Percentiles rank a stretch among this genome's conserved stretches.
Conservation (phyloP, 2,888 invertebrate genomes). For the Elaeidobius kamerunicus region DNA sequence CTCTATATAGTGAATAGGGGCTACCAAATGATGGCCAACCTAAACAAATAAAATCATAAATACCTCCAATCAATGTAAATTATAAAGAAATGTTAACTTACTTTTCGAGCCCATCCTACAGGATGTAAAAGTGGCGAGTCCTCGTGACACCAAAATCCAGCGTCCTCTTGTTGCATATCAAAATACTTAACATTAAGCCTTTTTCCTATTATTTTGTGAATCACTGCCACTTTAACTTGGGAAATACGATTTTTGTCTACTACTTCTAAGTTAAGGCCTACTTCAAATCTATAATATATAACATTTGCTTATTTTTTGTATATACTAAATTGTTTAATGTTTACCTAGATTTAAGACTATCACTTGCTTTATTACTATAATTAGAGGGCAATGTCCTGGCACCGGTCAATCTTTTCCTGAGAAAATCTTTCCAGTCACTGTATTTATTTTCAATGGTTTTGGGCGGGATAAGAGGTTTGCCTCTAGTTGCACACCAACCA, state of each 20-base stretch:
- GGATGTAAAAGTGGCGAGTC: slow-evolving; percentile 93
- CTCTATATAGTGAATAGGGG: slow-evolving; percentile 74
- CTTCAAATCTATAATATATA: slow-evolving; percentile 65
- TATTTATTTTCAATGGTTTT: slow-evolving; percentile 90
- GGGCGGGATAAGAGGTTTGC: slow-evolving; percentile 93
- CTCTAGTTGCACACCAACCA: slow-evolving; percentile 96
- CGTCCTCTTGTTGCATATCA: slow-evolving; percentile 73
- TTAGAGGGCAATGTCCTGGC: slow-evolving; percentile 93
- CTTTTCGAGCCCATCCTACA: slow-evolving; percentile 88
- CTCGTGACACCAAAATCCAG: slow-evolving; percentile 96
- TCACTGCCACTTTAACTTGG: slow-evolving; percentile 81
- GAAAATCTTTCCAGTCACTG: slow-evolving; percentile 93
- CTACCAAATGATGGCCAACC: slow-evolving; percentile 85
- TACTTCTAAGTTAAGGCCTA: slow-evolving; percentile 86
- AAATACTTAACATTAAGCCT: slow-evolving; percentile 88
- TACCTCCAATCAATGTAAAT: not conserved
- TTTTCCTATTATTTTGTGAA: slow-evolving; percentile 89
- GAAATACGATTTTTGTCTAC: slow-evolving; percentile 95
- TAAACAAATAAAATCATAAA: slow-evolving; percentile 45
- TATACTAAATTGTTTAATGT: too few relatives aligned
- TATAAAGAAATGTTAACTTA: slow-evolving; percentile 32
- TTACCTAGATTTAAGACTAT: slow-evolving; percentile 70
- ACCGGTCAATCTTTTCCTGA: slow-evolving; percentile 88
- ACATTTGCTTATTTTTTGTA: too few relatives aligned
- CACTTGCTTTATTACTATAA: slow-evolving; percentile 84